Evolutionary conservation across 2,797 vertebrate genomes (phyloP).

Genomic region (Coregonus ussuriensis): DNA sequence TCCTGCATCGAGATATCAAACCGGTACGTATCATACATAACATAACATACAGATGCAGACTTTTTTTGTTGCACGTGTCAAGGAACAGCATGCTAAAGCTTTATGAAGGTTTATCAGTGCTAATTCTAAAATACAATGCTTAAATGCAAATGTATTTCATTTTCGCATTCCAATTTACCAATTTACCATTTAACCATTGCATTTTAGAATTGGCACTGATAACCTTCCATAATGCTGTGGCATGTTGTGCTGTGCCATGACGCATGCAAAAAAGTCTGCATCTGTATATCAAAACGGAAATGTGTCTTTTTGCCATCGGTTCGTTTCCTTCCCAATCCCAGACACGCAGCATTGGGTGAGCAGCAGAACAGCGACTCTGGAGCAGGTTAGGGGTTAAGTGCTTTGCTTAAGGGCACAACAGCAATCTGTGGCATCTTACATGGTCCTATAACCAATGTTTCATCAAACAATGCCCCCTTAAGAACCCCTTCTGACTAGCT

Average conservation of each 20-base stretch:
- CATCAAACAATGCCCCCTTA: neutral
- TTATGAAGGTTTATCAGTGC: neutral
- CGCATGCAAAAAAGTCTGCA: neutral
- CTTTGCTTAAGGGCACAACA: neutral
- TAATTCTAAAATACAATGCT: neutral
- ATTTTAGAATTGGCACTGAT: neutral
- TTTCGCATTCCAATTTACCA: neutral
- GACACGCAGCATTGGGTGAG: neutral
- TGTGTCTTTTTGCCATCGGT: neutral
- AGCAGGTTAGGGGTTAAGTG: neutral
- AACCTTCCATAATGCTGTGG: neutral
- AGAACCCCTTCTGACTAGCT: neutral
- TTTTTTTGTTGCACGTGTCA: neutral
- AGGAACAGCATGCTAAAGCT: neutral
- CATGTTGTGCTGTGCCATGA: neutral
- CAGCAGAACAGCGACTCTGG: neutral
- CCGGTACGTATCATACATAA: slow-evolving; percentile 76
- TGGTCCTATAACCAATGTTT: neutral
- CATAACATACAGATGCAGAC: neutral
- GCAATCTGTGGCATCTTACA: neutral
- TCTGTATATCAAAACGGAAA: neutral
- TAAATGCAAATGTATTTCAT: neutral
- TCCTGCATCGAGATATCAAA: slow-evolving; percentile 96
- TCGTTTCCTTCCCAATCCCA: neutral
- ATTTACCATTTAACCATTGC: neutral